Percentiles rank a stretch among this genome's conserved stretches.
Conservation (phyloP, 2,797 vertebrate genomes). For the Pipistrellus pipistrellus region DNA sequence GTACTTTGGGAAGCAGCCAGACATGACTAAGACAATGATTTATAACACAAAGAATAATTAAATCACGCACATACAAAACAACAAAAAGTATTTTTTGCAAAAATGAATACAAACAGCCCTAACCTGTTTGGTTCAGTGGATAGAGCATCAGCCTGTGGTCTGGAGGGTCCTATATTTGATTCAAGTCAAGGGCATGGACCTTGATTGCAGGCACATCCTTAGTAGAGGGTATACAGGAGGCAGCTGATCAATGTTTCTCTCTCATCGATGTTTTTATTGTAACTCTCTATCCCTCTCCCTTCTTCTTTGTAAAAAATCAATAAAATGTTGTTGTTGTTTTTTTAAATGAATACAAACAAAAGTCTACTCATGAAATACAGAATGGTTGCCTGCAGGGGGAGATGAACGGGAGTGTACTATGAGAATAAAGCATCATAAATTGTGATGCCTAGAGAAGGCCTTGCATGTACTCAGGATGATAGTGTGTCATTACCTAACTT, state of each 20-base stretch:
- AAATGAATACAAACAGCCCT: background rate
- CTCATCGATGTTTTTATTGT: too few relatives aligned
- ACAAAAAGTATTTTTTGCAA: slow-evolving; percentile 26
- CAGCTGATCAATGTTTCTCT: too few relatives aligned
- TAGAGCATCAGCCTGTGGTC: too few relatives aligned
- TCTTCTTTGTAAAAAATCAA: too few relatives aligned
- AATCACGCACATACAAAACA: background rate
- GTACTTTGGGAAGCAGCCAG: background rate
- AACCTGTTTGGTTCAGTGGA: too few relatives aligned
- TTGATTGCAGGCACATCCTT: too few relatives aligned
- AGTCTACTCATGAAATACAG: background rate
- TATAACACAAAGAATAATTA: background rate
- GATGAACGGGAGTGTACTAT: background rate
- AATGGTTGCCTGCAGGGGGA: background rate
- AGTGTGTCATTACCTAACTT: background rate
- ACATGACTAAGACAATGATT: background rate
- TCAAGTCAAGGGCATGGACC: too few relatives aligned
- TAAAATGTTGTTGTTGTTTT: too few relatives aligned
- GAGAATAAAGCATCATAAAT: background rate
- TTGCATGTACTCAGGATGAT: background rate
- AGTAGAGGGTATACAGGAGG: too few relatives aligned
- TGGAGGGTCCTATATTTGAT: too few relatives aligned
- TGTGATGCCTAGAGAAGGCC: background rate
- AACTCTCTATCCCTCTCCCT: too few relatives aligned
- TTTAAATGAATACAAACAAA: background rate